A percentile compares a stretch with the other conserved stretches of the same genome.
Conservation (phyloP, 1,140 invertebrate species). For the Tetramorium parvispinum region DNA sequence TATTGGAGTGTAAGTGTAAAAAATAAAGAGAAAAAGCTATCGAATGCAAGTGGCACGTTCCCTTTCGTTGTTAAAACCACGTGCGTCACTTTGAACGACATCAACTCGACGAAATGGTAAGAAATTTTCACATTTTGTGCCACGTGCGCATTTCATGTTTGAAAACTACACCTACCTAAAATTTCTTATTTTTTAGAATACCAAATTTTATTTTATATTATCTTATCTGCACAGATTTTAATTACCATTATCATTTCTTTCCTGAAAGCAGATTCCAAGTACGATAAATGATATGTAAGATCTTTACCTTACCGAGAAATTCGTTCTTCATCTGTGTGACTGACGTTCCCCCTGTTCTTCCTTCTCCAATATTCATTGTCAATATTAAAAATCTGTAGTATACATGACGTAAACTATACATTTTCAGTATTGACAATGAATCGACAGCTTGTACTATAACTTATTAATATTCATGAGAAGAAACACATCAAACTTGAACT, state of each 20-base stretch:
- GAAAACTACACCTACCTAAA: neutral
- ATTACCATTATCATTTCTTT: neutral
- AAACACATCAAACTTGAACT: neutral
- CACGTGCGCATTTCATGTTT: neutral
- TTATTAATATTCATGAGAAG: neutral
- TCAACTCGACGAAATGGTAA: slow-evolving; percentile 36
- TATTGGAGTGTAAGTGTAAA: slow-evolving; percentile 13
- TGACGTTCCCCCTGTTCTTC: no score
- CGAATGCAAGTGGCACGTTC: neutral
- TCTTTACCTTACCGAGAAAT: neutral
- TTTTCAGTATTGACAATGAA: no score
- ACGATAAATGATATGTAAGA: neutral
- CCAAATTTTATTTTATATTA: neutral
- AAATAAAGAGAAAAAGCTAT: neutral
- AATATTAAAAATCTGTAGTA: no score
- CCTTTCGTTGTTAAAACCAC: neutral
- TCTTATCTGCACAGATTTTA: slow-evolving; percentile 5
- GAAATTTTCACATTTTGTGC: neutral
- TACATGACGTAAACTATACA: no score
- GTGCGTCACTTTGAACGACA: neutral
- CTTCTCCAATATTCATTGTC: no score
- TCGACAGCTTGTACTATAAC: neutral
- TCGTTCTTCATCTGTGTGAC: neutral
- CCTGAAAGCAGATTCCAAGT: neutral
- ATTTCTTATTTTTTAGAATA: neutral